These are phyloP conservation scores for Xenopus petersii DNA, from an alignment of 2,797 vertebrate genomes.

Conservation along the genomic window DNA sequence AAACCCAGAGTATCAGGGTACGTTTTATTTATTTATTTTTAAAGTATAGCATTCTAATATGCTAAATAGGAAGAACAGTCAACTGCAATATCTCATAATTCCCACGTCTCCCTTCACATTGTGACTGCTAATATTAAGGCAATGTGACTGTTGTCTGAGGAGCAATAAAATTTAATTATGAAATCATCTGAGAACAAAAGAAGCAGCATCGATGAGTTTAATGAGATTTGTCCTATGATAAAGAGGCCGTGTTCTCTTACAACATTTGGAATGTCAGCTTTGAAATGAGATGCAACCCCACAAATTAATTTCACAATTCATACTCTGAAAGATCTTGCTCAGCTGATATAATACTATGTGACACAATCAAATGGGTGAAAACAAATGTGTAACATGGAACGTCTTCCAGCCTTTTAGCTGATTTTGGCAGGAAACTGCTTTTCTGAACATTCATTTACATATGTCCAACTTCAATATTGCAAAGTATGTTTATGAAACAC, in stretches of 20 bases:
- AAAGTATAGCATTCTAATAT: no score
- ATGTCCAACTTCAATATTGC: no score
- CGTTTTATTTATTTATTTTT: no score
- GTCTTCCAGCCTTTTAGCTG: no score
- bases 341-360: neutral
- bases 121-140: neutral
- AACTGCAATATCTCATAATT: neutral
- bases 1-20: no score
- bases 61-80: neutral
- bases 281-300: slow-evolving; percentile 5
- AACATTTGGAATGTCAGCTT: neutral
- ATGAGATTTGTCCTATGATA: slow-evolving; percentile 5
- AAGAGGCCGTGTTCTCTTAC: neutral
- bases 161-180: neutral
- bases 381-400: neutral
- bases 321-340: neutral
- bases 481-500: no score
- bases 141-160: neutral
- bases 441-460: no score
- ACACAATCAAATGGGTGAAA: neutral
- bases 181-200: slow-evolving; percentile 6
- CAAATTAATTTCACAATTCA: slow-evolving; percentile 5
- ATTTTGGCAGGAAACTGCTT: no score
- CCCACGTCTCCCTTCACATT: neutral
- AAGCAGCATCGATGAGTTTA: slow-evolving; percentile 1